Conservation (phyloP, 2,888 invertebrate genomes). For the Muscina levida region DNA sequence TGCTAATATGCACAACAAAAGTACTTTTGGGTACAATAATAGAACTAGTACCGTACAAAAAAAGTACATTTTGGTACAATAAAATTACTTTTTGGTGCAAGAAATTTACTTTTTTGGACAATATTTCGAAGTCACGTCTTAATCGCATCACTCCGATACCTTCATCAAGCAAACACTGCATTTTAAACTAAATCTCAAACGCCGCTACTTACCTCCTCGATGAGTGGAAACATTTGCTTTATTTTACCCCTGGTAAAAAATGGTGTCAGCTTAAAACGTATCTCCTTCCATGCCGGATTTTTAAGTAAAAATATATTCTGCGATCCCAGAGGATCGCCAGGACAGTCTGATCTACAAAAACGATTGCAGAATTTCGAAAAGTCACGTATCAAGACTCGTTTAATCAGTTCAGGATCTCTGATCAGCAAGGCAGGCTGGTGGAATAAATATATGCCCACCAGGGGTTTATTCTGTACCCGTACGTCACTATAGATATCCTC, state of each 20-base stretch:
- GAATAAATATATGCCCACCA: slow-evolving; percentile 80
- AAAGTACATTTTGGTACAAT: too few species aligned
- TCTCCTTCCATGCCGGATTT: slow-evolving; percentile 80
- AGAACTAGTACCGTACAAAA: too few species aligned
- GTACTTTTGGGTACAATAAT: too few species aligned
- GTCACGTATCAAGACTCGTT: slow-evolving; percentile 80
- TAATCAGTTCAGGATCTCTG: slow-evolving; percentile 80
- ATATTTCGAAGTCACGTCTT: too few species aligned
- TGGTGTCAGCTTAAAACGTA: slow-evolving; percentile 80
- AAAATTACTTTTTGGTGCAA: too few species aligned
- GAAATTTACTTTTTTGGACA: too few species aligned
- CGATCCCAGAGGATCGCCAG: slow-evolving; percentile 79
- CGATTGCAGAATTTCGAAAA: slow-evolving; percentile 79
- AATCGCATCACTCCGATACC: too few species aligned
- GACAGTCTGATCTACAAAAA: slow-evolving; percentile 75
- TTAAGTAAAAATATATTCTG: slow-evolving; percentile 80
- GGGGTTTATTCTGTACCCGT: slow-evolving; percentile 69
- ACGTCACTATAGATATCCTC: slow-evolving; percentile 78
- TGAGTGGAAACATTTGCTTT: slow-evolving; percentile 77
- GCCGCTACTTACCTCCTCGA: slow-evolving; percentile 75
- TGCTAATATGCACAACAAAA: too few species aligned
- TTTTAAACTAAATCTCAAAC: too few species aligned
- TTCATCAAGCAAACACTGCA: too few species aligned
- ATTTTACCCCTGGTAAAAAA: slow-evolving; percentile 79
- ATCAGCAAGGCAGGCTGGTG: slow-evolving; percentile 79